phyloP scores from a whole-genome alignment of 2,113 vertebrate species.

The Pachypanchax playfairii region DNA sequence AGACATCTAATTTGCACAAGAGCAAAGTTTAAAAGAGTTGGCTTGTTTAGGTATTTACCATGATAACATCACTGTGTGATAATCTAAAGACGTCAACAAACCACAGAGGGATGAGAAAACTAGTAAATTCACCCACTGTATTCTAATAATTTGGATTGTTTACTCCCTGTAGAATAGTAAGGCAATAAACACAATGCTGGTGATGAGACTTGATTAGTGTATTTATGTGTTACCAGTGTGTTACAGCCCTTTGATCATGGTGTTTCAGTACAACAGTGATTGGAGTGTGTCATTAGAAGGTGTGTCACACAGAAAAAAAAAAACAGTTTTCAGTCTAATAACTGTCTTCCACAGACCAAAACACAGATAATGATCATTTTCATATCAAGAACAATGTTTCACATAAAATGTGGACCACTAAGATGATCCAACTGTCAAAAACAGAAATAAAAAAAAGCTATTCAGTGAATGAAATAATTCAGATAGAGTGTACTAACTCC shows the following conservation, averaged over 20 bases:
- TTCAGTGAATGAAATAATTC: background rate
- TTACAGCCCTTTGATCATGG: constrained; percentile 4
- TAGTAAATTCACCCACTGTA: background rate
- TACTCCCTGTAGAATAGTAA: background rate
- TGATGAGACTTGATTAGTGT: background rate
- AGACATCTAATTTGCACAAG: constrained; percentile 16
- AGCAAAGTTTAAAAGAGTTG: constrained; percentile 54
- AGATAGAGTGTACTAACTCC: background rate
- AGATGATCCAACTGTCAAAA: background rate
- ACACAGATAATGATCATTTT: background rate
- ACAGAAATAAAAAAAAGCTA: background rate
- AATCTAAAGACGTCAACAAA: constrained; percentile 4
- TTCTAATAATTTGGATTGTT: background rate
- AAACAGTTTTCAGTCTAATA: constrained; percentile 5
- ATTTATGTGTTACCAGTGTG: background rate
- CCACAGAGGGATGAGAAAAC: background rate
- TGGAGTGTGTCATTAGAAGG: constrained; percentile 12
- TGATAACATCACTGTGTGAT: constrained; percentile 35
- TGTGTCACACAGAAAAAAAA: constrained; percentile 9
- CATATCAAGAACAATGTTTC: background rate
- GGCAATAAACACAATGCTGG: background rate
- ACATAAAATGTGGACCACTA: background rate
- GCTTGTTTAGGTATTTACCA: constrained; percentile 20
- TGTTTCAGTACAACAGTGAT: background rate
- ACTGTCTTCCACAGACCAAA: background rate